These are phyloP conservation scores for Spea multiplicata DNA, from an alignment of 2,113 vertebrate species.

Conservation along the genomic window DNA sequence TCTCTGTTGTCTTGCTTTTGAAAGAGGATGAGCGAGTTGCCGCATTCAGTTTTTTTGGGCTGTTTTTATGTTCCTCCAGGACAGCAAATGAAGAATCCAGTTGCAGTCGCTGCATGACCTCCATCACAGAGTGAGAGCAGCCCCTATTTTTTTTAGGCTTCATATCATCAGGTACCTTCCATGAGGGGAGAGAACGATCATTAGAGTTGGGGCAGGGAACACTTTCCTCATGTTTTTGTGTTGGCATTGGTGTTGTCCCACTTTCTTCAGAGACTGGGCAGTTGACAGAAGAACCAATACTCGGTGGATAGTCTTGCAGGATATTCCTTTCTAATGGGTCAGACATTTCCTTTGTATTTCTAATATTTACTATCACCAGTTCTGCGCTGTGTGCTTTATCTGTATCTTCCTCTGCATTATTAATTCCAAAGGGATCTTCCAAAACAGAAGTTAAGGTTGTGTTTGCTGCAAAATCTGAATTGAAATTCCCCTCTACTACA, in stretches of 20 bases:
- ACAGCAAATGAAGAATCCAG: constrained; percentile 16
- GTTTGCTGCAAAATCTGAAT: neutral
- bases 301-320: too few species aligned
- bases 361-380: neutral
- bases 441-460: too few species aligned
- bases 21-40: constrained; percentile 11
- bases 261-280: neutral
- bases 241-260: neutral
- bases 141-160: neutral
- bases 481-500: neutral
- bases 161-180: neutral
- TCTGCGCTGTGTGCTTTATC: neutral
- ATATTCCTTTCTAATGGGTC: neutral
- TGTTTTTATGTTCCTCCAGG: neutral
- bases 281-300: neutral
- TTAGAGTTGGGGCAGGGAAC: neutral
- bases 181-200: neutral
- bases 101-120: constrained; percentile 11
- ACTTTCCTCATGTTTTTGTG: neutral
- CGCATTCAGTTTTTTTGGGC: neutral
- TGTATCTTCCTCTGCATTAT: neutral
- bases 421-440: neutral
- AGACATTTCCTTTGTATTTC: neutral
- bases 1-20: neutral
- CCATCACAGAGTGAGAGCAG: neutral